These are phyloP conservation scores for Lucinisca nassula DNA, from an alignment of 2,888 invertebrate genomes.

Conservation along the genomic window DNA sequence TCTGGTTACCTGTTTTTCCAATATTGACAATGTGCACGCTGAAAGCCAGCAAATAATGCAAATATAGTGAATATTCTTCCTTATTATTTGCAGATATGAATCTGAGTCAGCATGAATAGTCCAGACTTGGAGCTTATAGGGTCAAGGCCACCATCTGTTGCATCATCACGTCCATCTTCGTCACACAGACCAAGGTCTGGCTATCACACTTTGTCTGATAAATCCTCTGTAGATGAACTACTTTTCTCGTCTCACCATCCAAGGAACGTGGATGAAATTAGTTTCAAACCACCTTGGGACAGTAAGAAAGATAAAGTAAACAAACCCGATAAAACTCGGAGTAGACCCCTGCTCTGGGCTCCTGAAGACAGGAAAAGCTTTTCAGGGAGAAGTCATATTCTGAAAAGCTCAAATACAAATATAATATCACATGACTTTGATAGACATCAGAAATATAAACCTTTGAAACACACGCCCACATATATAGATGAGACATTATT, in stretches of 20 bases:
- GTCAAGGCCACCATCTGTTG: constrained; percentile 61
- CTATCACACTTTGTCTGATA: constrained; percentile 73
- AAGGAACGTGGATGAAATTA: constrained; percentile 37
- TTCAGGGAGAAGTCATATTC: constrained; percentile 38
- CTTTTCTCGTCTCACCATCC: constrained; percentile 76
- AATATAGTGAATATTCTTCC: no score
- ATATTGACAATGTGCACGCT: no score
- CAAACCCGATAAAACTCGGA: constrained; percentile 55
- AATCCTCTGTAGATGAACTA: constrained; percentile 80
- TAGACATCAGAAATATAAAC: constrained; percentile 71
- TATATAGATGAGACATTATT: constrained; percentile 84
- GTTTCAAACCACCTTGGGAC: constrained; percentile 59
- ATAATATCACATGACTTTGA: constrained; percentile 33
- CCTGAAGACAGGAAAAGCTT: constrained; percentile 65
- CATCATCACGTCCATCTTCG: constrained; percentile 26
- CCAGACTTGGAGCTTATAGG: constrained; percentile 55
- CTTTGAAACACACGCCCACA: constrained; percentile 78
- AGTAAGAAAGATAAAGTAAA: constrained; percentile 52
- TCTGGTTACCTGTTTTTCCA: no score
- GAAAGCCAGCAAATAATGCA: no score
- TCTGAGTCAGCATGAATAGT: no score
- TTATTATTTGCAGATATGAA: no score
- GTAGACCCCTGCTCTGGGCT: constrained; percentile 78
- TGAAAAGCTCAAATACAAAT: constrained; percentile 41
- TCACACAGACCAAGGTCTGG: constrained; percentile 64